These are phyloP conservation scores for Dicrostonyx torquatus DNA, from an alignment of 2,797 vertebrate species.

Conservation along the genomic window DNA sequence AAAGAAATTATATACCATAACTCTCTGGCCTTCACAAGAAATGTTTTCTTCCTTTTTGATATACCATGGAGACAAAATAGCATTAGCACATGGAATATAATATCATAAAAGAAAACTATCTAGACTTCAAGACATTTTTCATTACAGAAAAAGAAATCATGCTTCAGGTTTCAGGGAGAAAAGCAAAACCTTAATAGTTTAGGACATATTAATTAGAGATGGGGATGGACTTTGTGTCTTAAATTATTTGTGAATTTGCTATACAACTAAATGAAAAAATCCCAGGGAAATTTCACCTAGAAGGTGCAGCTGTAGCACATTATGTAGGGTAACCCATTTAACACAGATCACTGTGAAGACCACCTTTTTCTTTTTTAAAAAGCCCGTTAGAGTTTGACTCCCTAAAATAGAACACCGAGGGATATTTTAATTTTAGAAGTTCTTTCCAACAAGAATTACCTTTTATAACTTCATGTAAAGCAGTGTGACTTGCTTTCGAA, in stretches of 20 bases:
- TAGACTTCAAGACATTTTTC: background rate
- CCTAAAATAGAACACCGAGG: constrained; percentile 52
- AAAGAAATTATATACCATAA: background rate
- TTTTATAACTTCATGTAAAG: constrained; percentile 55
- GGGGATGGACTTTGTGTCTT: background rate
- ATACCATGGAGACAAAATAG: background rate
- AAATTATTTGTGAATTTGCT: constrained; percentile 19
- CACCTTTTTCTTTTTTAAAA: background rate
- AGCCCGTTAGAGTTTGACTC: constrained; percentile 13
- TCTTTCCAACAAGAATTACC: constrained; percentile 56
- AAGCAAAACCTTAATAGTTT: background rate
- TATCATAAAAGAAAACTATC: background rate
- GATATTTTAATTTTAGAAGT: constrained; percentile 60
- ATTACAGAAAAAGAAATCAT: background rate
- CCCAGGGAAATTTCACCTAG: background rate
- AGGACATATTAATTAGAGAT: background rate
- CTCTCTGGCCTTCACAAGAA: background rate
- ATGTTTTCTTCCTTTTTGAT: background rate
- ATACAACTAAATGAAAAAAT: background rate
- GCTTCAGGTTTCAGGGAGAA: background rate
- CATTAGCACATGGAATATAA: background rate
- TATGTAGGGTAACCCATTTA: constrained; percentile 2
- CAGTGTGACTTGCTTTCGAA: constrained; percentile 56
- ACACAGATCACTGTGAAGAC: constrained; percentile 4
- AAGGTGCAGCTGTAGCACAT: background rate